These are phyloP conservation scores for Rhyacophila brunnea DNA, from an alignment of 1,140 invertebrate species.

Conservation along the genomic window DNA sequence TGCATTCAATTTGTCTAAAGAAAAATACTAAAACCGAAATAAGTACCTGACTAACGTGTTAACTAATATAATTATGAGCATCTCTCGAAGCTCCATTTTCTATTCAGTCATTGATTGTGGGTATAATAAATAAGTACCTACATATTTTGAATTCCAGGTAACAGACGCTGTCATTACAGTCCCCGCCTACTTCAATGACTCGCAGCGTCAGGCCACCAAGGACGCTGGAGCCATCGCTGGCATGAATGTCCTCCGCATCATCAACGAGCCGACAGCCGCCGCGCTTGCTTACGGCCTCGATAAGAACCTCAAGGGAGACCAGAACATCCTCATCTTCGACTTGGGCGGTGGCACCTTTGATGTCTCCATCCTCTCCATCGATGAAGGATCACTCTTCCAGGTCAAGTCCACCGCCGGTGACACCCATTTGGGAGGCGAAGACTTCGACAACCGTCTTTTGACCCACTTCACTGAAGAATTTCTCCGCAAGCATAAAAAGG, in stretches of 20 bases:
- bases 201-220: slow-evolving; percentile 67
- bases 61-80: too few relatives aligned
- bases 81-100: too few relatives aligned
- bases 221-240: slow-evolving; percentile 76
- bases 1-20: too few relatives aligned
- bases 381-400: slow-evolving; percentile 79
- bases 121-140: too few relatives aligned
- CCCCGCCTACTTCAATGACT: slow-evolving; percentile 67
- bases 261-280: slow-evolving; percentile 79
- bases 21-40: too few relatives aligned
- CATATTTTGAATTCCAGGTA: too few relatives aligned
- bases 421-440: slow-evolving; percentile 73
- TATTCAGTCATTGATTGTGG: too few relatives aligned
- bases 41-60: too few relatives aligned
- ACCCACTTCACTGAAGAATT: slow-evolving; percentile 78
- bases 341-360: slow-evolving; percentile 78
- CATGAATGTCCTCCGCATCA: slow-evolving; percentile 80
- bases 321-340: slow-evolving; percentile 74
- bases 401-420: slow-evolving; percentile 78
- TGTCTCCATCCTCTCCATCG: slow-evolving; percentile 84
- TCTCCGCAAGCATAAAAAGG: slow-evolving; percentile 80
- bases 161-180: slow-evolving; percentile 69
- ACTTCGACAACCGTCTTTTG: slow-evolving; percentile 81
- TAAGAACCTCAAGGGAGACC: slow-evolving; percentile 79
- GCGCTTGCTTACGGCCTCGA: slow-evolving; percentile 83